phyloP scores from a whole-genome alignment of 1,140 invertebrate genomes.

The Drosophila seguyi region DNA sequence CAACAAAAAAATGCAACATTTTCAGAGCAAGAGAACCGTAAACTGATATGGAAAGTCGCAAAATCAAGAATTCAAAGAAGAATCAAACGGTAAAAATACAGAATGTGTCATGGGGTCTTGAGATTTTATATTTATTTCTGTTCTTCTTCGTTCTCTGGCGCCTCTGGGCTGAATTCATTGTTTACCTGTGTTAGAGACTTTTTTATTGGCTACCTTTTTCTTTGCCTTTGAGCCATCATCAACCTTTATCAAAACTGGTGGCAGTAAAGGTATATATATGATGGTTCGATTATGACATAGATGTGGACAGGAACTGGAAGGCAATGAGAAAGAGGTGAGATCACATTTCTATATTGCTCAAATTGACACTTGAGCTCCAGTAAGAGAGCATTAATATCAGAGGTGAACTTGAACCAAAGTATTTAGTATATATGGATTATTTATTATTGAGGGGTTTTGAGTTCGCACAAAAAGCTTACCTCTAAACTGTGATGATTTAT shows the following conservation, averaged over 20 bases:
- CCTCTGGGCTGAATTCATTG: conserved; percentile 26
- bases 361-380: background rate
- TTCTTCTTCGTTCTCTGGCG: conserved; percentile 16
- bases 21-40: background rate
- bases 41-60: conserved; percentile 29
- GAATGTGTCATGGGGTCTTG: conserved; percentile 41
- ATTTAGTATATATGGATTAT: background rate
- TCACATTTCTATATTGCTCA: conserved; percentile 4
- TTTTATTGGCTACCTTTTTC: background rate
- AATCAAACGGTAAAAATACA: conserved; percentile 45
- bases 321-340: conserved; percentile 2
- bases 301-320: conserved; percentile 15
- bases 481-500: conserved; percentile 3
- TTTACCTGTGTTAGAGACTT: conserved; percentile 26
- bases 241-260: conserved; percentile 41
- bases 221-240: conserved; percentile 16
- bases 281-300: conserved; percentile 24
- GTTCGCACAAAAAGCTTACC: background rate
- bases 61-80: conserved; percentile 3
- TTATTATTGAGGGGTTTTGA: too few species aligned
- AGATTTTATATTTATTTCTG: conserved; percentile 16
- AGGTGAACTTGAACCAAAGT: conserved; percentile 5
- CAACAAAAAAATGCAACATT: conserved; percentile 9
- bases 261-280: conserved; percentile 18
- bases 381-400: conserved; percentile 3